These are phyloP conservation scores for Camelus dromedarius DNA, from an alignment of 2,113 vertebrate species.

Conservation along the genomic window DNA sequence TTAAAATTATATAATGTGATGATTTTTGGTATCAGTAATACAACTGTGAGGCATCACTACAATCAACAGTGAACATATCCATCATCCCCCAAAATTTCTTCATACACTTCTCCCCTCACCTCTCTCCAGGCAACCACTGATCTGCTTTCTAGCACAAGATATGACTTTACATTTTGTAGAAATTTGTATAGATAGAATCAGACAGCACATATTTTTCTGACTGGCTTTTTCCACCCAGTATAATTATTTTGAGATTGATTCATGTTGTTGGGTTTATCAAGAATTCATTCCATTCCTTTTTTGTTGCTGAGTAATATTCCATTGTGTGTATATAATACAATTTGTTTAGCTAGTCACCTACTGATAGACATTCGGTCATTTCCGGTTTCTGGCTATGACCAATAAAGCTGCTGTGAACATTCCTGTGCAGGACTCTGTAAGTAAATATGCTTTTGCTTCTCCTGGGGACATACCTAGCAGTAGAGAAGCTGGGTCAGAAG, in stretches of 20 bases:
- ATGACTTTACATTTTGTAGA: neutral
- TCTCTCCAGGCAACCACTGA: neutral
- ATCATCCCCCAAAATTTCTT: neutral
- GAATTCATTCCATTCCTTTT: neutral
- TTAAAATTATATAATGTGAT: neutral
- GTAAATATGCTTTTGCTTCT: neutral
- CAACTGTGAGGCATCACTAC: neutral
- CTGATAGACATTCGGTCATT: neutral
- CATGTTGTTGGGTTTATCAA: neutral
- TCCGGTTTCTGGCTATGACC: neutral
- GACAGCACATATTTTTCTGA: neutral
- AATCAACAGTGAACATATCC: neutral
- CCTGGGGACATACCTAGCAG: neutral
- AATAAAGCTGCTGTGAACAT: neutral
- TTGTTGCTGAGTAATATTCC: neutral
- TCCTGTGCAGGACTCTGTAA: neutral
- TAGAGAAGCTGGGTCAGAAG: neutral
- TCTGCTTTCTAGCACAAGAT: neutral
- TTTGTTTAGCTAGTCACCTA: neutral
- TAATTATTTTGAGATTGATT: neutral
- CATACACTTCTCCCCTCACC: accelerated
- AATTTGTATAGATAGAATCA: neutral
- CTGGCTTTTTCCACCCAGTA: neutral
- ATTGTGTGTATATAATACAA: neutral
- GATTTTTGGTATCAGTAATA: neutral